A percentile compares a stretch with the other conserved stretches of the same genome.
Conservation (phyloP, 2,797 vertebrate species). For the Capromys pilorides region DNA sequence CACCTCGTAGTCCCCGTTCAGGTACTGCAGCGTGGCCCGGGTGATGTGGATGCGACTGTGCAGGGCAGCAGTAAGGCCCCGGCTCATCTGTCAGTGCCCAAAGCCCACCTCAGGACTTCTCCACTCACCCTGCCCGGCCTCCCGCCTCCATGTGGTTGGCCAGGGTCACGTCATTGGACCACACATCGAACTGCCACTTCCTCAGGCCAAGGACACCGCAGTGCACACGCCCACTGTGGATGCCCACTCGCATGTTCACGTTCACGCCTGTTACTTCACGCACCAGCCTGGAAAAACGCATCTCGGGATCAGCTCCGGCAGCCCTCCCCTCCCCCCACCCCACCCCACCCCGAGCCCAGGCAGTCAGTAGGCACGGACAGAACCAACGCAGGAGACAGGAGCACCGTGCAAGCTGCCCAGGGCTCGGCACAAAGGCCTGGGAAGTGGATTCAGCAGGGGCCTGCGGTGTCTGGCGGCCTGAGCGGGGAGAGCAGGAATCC, state of each 20-base stretch:
- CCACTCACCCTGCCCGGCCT: constrained; percentile 94
- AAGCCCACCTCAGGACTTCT: neutral
- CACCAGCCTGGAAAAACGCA: constrained; percentile 89
- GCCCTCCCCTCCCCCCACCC: neutral
- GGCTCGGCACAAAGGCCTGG: neutral
- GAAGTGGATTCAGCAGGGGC: neutral
- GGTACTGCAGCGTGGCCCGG: constrained; percentile 94
- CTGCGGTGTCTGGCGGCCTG: neutral
- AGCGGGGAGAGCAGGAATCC: neutral
- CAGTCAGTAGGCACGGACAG: neutral
- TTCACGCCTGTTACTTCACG: constrained; percentile 97
- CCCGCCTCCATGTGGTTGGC: constrained; percentile 98
- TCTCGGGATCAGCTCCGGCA: neutral
- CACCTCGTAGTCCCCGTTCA: constrained; percentile 96
- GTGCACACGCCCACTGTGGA: constrained; percentile 97
- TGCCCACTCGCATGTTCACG: constrained; percentile 99
- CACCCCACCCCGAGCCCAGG: neutral
- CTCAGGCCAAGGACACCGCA: constrained; percentile 96
- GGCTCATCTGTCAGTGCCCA: neutral
- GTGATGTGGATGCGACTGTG: constrained; percentile 96
- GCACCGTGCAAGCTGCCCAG: neutral
- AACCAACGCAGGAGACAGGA: neutral
- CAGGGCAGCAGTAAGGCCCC: neutral
- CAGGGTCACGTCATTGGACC: constrained; percentile 97
- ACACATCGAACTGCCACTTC: constrained; percentile 99